These are phyloP conservation scores for Biston stratarius DNA, from an alignment of 2,888 invertebrate genomes.

Conservation along the genomic window DNA sequence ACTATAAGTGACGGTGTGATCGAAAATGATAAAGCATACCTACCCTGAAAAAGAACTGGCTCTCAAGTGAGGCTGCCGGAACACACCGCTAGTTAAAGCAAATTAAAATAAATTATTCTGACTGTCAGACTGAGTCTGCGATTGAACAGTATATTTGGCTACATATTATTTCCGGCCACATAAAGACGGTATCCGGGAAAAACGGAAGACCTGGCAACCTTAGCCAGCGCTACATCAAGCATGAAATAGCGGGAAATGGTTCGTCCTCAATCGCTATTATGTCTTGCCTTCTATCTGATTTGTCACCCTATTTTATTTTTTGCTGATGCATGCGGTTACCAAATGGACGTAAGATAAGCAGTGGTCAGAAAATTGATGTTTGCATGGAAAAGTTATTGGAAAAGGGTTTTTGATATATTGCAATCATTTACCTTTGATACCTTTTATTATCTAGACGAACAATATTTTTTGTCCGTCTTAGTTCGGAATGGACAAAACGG, in stretches of 20 bases:
- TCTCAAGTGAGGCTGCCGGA: too few species aligned
- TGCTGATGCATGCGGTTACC: slow-evolving; percentile 20
- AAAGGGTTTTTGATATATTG: slow-evolving; percentile 17
- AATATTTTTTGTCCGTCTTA: background rate
- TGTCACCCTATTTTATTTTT: slow-evolving; percentile 41
- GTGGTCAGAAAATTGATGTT: slow-evolving; percentile 28
- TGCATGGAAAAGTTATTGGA: slow-evolving; percentile 9
- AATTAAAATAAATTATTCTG: background rate
- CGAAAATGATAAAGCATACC: too few species aligned
- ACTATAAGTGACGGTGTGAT: too few species aligned
- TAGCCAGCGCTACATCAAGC: slow-evolving; percentile 33
- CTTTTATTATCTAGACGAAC: background rate
- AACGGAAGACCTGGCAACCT: slow-evolving; percentile 20
- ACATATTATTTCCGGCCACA: slow-evolving; percentile 6
- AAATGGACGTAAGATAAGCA: slow-evolving; percentile 21
- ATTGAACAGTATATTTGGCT: background rate
- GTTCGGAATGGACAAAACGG: too few species aligned
- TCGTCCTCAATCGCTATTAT: slow-evolving; percentile 45
- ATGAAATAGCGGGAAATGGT: slow-evolving; percentile 46
- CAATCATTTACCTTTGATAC: background rate
- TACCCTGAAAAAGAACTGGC: too few species aligned
- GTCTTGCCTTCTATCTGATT: slow-evolving; percentile 34
- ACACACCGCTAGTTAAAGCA: too few species aligned
- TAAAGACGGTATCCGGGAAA: slow-evolving; percentile 22
- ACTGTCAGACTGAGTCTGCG: background rate